phyloP scores from a whole-genome alignment of 2,888 invertebrate species.

The Pammene fasciana region DNA sequence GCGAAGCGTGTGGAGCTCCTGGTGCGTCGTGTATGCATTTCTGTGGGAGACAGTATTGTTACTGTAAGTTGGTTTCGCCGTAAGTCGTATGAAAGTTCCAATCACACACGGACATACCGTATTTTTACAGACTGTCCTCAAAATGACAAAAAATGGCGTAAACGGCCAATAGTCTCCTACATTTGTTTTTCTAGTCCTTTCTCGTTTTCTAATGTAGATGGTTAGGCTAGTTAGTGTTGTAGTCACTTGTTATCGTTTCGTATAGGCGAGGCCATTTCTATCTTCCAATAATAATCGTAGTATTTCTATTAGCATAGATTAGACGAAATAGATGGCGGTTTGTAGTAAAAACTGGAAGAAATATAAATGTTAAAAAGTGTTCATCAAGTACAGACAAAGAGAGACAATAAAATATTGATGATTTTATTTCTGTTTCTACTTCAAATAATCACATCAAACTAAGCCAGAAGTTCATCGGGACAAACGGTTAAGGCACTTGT shows the following conservation, averaged over 20 bases:
- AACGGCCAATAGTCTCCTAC: constrained; percentile 42
- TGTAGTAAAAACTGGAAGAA: constrained; percentile 43
- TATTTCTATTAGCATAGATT: constrained; percentile 64
- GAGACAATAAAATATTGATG: no score
- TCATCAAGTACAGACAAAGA: not conserved
- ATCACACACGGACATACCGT: no score
- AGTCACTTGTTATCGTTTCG: constrained; percentile 67
- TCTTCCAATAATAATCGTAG: constrained; percentile 73
- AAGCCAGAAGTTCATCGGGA: no score
- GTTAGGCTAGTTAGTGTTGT: constrained; percentile 54
- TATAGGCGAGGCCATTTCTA: constrained; percentile 75
- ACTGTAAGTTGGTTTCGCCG: no score
- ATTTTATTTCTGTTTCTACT: no score
- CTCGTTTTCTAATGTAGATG: constrained; percentile 67
- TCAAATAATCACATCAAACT: no score
- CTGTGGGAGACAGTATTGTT: no score
- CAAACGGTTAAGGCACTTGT: no score
- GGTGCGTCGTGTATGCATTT: no score
- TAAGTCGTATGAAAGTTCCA: no score
- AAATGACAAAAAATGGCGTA: constrained; percentile 10
- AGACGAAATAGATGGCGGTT: constrained; percentile 57
- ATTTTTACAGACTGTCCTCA: not conserved
- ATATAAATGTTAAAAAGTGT: not conserved
- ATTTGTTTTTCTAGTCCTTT: constrained; percentile 74
- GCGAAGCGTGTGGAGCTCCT: no score